Evolutionary conservation across 1,140 invertebrate genomes (phyloP).

Genomic region (Dendrolimus kikuchii): DNA sequence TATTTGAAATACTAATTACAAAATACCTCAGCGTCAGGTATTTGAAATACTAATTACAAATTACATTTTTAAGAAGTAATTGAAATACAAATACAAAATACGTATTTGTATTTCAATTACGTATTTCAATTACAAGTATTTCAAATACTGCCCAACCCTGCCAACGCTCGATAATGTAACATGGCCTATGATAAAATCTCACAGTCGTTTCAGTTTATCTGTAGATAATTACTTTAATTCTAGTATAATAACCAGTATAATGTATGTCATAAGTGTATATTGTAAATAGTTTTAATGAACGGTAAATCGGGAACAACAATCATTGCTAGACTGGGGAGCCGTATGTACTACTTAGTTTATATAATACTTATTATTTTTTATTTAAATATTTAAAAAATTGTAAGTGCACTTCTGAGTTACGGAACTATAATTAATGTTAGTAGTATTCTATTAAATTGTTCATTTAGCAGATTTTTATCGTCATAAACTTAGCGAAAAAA

Average conservation of each 20-base stretch:
- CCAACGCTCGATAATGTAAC: neutral
- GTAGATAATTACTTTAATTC: slow-evolving; percentile 65
- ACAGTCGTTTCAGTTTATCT: slow-evolving; percentile 42
- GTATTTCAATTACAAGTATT: no score
- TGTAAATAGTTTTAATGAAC: slow-evolving; percentile 63
- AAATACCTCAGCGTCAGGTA: no score
- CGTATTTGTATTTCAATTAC: no score
- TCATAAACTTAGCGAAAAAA: slow-evolving; percentile 4
- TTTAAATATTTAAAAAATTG: slow-evolving; percentile 51
- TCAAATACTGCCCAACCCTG: no score
- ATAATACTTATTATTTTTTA: slow-evolving; percentile 45
- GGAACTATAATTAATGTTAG: slow-evolving; percentile 60
- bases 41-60: no score
- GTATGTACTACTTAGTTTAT: slow-evolving; percentile 38
- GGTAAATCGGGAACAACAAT: slow-evolving; percentile 55
- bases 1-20: no score
- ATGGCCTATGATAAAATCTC: slow-evolving; percentile 33
- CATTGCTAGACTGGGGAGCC: slow-evolving; percentile 46
- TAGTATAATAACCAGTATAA: slow-evolving; percentile 51
- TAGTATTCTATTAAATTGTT: slow-evolving; percentile 22
- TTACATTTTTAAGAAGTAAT: no score
- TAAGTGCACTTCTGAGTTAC: slow-evolving; percentile 68
- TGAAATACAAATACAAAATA: no score
- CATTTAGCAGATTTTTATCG: slow-evolving; percentile 15
- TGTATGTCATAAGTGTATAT: slow-evolving; percentile 62